Base-by-base conservation (phyloP, 2,113 vertebrate species). In the Saimiri boliviensis region DNA sequence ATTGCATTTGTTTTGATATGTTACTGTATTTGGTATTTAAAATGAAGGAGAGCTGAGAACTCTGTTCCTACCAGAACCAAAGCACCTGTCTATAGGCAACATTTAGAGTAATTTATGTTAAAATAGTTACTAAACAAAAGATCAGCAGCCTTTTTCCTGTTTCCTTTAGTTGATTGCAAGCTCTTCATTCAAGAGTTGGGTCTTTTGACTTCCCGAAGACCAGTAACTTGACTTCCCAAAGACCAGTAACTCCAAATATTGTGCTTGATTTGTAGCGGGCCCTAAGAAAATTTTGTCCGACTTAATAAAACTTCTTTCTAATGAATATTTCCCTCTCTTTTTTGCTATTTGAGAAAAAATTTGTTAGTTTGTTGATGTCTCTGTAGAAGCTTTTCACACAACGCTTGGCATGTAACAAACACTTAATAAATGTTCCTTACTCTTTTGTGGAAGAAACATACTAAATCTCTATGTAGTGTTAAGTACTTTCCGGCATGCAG, bases 401-500 rank as follows among this genome's bases (percentile, higher is more conserved):
- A 21, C 80, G 92, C 77, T 97, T 96, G 80, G 47, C 81, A 68
- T 92, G 32, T 77, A 89, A 63, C 90, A 89, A 86, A n/a, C 42
- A 82, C 21, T 66, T 42, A 54, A 21, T 87, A 94, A 83, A 93
- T 89, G 27, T 81, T 95, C 45, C n/a, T 84, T 94, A 87, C 40
- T 80, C 71, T 93, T 86, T 89, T 85, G 56, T 89, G 71, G 52
- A 97, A 94, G 83, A 95, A 91, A 82, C 42, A 91, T 35, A 73
- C 79, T 87, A 58, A 77, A 73, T 96, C 68, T 58, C 35, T 84
- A 4, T 60, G 13, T 93, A 92, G 54, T 90, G 6, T 80, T 96
- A 82, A 94, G 27, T 77, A 76, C 90, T 96, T 92, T 96, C 85
- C 96, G 87, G 87, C 91, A 80, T 97, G 91, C 54, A 71, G 52